Percentiles rank a stretch among this genome's conserved stretches.
phyloP scores from a whole-genome alignment of 2,797 vertebrate genomes.

The Crocidura indochinensis region DNA sequence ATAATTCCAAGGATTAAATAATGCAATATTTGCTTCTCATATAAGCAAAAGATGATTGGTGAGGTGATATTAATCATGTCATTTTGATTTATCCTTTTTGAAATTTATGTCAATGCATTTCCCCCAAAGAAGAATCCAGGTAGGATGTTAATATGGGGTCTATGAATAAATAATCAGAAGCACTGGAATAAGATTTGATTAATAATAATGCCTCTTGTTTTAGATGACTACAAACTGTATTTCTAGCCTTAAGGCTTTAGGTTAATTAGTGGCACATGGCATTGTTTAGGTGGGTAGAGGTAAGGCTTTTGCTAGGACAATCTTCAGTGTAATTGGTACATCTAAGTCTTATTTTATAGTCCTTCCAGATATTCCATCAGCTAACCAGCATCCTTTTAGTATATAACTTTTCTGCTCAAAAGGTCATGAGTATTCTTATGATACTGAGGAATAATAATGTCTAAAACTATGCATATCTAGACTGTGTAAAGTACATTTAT shows the following conservation, averaged over 20 bases:
- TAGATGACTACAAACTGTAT: background rate
- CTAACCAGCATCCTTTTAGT: background rate
- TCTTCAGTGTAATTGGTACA: background rate
- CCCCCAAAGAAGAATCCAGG: background rate
- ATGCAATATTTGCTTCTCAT: background rate
- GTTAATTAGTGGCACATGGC: background rate
- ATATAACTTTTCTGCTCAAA: background rate
- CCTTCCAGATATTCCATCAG: constrained; percentile 12
- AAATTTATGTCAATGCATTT: background rate
- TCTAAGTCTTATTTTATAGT: background rate
- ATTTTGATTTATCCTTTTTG: background rate
- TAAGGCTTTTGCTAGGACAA: background rate
- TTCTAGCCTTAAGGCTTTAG: constrained; percentile 4
- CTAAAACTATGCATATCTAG: background rate
- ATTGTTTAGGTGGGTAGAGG: background rate
- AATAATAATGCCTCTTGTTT: background rate
- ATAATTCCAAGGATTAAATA: background rate
- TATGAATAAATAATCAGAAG: constrained; percentile 11
- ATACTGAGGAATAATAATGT: constrained; percentile 17
- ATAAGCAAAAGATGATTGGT: background rate
- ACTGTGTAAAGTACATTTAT: constrained; percentile 7
- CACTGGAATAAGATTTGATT: background rate
- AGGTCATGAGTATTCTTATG: background rate
- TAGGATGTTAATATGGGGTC: background rate
- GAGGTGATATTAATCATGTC: background rate